Conservation (phyloP, 2,113 vertebrate species). For the Amia ocellicauda region DNA sequence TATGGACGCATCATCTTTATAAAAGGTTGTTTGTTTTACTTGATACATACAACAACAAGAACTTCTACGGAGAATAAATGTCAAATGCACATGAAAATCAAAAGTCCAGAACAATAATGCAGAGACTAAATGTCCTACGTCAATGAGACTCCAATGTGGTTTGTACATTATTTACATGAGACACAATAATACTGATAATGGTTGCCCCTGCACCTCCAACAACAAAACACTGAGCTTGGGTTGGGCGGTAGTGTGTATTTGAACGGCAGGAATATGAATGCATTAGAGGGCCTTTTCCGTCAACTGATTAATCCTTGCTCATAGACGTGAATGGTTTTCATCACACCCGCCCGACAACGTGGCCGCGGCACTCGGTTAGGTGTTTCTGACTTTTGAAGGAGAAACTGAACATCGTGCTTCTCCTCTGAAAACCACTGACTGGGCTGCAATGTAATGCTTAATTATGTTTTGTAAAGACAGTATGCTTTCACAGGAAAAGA, state of each 20-base stretch:
- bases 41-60: slow-evolving; percentile 73
- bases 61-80: slow-evolving; percentile 61
- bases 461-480: slow-evolving; percentile 29
- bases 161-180: slow-evolving; percentile 59
- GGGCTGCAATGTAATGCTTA: too few species aligned
- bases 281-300: neutral
- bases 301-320: neutral
- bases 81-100: slow-evolving; percentile 30
- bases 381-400: too few species aligned
- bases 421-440: too few species aligned
- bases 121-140: slow-evolving; percentile 11
- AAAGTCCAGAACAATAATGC: slow-evolving; percentile 27
- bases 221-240: too few species aligned
- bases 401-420: too few species aligned
- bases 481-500: slow-evolving; percentile 4
- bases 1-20: slow-evolving; percentile 80
- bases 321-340: too few species aligned
- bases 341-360: neutral
- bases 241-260: too few species aligned
- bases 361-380: neutral
- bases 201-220: slow-evolving; percentile 81
- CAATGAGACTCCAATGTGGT: slow-evolving; percentile 48
- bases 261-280: too few species aligned
- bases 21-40: slow-evolving; percentile 74
- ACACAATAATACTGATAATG: slow-evolving; percentile 81